Conservation (phyloP, 2,113 vertebrate species). For the Poicephalus meyeri region DNA sequence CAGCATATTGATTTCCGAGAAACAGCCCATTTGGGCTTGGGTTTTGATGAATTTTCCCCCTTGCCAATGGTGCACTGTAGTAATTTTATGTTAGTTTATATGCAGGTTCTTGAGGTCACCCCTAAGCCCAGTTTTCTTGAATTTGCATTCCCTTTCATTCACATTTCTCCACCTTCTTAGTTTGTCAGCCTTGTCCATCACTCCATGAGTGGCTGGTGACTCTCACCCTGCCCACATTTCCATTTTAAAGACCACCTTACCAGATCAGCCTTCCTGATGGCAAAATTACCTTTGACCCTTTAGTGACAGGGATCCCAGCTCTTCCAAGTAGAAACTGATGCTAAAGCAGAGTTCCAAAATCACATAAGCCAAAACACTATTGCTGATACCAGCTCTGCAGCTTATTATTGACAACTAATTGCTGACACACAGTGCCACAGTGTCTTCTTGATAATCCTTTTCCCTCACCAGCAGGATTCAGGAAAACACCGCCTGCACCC, state of each 20-base stretch:
- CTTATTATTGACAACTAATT: fast-evolving
- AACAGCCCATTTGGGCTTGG: background rate
- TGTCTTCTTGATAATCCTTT: background rate
- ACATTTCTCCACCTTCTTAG: background rate
- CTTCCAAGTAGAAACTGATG: background rate
- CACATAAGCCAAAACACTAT: background rate
- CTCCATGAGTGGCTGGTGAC: background rate
- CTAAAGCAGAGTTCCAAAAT: fast-evolving
- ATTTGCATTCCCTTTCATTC: background rate
- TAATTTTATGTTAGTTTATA: background rate
- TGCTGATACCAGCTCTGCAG: background rate
- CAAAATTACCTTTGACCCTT: background rate
- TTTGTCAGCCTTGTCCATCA: background rate
- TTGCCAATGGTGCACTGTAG: background rate
- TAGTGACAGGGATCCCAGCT: background rate
- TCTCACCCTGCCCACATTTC: background rate
- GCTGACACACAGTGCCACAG: too few relatives aligned
- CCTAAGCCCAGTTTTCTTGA: background rate
- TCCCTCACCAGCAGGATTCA: fast-evolving
- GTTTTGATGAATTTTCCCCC: background rate
- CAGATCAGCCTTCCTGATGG: background rate
- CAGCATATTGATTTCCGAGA: background rate
- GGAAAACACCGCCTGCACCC: background rate
- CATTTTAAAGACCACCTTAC: background rate
- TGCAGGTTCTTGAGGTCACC: background rate